phyloP scores from a whole-genome alignment of 2,113 vertebrate species.

The Alethe diademata region DNA sequence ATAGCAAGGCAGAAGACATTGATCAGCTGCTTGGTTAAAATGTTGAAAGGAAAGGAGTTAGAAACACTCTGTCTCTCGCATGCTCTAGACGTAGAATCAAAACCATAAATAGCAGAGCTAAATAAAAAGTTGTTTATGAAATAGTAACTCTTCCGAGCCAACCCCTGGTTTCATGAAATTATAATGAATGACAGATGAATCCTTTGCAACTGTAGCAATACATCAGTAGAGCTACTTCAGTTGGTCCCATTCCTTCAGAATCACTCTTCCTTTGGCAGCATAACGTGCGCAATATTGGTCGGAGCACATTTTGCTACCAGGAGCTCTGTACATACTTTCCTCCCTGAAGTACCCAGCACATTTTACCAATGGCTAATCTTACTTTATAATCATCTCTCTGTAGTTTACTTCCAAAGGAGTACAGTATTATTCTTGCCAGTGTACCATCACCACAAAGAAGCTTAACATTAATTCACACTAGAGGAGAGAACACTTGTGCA shows the following conservation, averaged over 20 bases:
- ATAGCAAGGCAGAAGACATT: conserved; percentile 69
- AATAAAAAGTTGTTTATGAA: conserved; percentile 20
- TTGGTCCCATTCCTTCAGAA: background rate
- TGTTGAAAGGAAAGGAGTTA: conserved; percentile 39
- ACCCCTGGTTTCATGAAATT: background rate
- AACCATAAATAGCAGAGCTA: background rate
- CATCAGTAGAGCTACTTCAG: background rate
- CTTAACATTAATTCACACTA: background rate
- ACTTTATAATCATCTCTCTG: background rate
- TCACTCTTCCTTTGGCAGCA: background rate
- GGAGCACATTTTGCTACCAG: background rate
- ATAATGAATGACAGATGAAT: background rate
- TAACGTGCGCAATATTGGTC: background rate
- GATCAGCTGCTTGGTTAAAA: conserved; percentile 68
- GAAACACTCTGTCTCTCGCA: conserved; percentile 12
- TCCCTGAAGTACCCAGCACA: background rate
- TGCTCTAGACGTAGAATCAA: background rate
- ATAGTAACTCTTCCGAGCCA: background rate
- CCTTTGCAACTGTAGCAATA: background rate
- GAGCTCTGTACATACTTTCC: background rate
- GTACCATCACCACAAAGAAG: background rate
- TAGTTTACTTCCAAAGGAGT: background rate
- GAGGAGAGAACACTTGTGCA: background rate
- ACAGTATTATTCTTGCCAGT: background rate
- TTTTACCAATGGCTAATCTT: background rate